A percentile compares a stretch with the other conserved stretches of the same genome.
phyloP scores from a whole-genome alignment of 2,888 invertebrate species.

The Ypsolopha sequella region DNA sequence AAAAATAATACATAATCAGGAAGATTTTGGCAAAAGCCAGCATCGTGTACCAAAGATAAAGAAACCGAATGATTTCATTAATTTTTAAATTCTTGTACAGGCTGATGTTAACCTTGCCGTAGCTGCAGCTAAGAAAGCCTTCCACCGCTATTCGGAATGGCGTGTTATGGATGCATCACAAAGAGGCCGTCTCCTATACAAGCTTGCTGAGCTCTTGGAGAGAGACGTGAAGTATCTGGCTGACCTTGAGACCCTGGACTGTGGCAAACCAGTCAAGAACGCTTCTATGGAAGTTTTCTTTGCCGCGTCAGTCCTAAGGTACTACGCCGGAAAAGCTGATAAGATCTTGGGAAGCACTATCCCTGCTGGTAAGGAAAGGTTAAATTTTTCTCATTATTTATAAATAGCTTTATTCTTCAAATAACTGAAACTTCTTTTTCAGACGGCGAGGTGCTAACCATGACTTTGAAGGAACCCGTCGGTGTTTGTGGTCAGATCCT shows the following conservation, averaged over 20 bases:
- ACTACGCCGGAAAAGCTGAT: constrained; percentile 93
- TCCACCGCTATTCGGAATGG: constrained; percentile 81
- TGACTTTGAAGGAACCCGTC: constrained; percentile 90
- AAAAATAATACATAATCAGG: too few species aligned
- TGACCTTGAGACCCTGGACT: constrained; percentile 92
- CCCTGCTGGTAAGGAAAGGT: constrained; percentile 59
- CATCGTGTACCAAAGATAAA: too few species aligned
- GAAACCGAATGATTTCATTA: background rate
- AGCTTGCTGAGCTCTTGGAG: constrained; percentile 82
- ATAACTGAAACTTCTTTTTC: constrained; percentile 11
- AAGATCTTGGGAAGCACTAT: constrained; percentile 85
- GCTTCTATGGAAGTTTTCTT: constrained; percentile 75
- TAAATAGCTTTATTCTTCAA: too few species aligned
- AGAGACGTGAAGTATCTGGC: constrained; percentile 79
- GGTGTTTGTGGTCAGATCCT: constrained; percentile 90
- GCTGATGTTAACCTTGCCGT: constrained; percentile 86
- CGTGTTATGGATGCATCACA: constrained; percentile 83
- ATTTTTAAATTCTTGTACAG: constrained; percentile 55
- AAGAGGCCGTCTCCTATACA: constrained; percentile 77
- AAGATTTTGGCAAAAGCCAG: too few species aligned
- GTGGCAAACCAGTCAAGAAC: constrained; percentile 87
- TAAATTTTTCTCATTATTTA: background rate
- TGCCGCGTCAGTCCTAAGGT: constrained; percentile 75
- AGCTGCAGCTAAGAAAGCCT: constrained; percentile 81
- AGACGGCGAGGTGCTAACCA: constrained; percentile 84